Evolutionary conservation across 2,113 vertebrate species (phyloP).

Genomic region (Mesocricetus auratus): DNA sequence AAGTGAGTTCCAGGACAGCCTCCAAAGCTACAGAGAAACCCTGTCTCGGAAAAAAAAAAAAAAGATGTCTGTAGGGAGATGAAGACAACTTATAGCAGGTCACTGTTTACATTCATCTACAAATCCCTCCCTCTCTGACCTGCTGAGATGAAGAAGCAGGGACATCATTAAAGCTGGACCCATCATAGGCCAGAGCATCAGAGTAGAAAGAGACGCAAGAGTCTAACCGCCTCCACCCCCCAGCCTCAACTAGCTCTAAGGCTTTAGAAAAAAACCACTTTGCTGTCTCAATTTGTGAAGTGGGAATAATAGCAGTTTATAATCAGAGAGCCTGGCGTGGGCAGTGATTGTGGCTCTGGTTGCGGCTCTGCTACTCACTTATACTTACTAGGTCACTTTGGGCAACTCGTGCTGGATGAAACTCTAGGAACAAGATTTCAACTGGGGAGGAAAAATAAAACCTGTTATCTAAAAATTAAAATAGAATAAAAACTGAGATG

Average conservation of each 20-base stretch:
- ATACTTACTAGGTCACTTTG: not conserved
- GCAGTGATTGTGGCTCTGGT: not conserved
- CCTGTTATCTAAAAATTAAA: not conserved
- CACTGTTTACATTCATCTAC: not conserved
- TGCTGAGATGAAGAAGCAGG: not conserved
- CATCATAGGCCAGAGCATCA: not conserved
- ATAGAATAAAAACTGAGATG: not conserved
- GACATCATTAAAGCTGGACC: not conserved
- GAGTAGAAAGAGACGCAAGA: not conserved
- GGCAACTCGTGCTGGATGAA: not conserved
- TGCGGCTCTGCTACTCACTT: not conserved
- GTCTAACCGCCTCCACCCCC: not conserved
- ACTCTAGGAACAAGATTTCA: constrained; percentile 11
- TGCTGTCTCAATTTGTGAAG: constrained; percentile 41
- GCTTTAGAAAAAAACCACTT: constrained; percentile 19
- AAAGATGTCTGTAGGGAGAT: too few species aligned
- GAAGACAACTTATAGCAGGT: not conserved
- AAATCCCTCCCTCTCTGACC: not conserved
- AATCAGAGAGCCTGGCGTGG: not conserved
- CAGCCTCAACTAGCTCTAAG: constrained; percentile 3
- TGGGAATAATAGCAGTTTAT: constrained; percentile 3
- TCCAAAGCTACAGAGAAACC: too few species aligned
- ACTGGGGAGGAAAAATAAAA: not conserved
- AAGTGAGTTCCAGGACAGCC: too few species aligned
- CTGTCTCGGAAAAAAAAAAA: too few species aligned